Conservation (phyloP, 2,113 vertebrate species). For the Pyxicephalus adspersus region DNA sequence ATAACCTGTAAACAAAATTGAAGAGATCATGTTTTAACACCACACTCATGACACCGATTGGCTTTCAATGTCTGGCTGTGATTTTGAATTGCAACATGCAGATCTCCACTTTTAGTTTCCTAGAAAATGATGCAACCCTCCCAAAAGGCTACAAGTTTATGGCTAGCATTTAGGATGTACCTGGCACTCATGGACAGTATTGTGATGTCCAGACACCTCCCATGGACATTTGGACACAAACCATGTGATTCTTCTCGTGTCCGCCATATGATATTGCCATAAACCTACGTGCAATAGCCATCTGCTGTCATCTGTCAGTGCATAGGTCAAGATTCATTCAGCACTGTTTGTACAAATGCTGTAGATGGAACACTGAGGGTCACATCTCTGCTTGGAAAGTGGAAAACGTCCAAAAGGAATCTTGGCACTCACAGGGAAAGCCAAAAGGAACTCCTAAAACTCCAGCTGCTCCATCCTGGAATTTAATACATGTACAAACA, state of each 20-base stretch:
- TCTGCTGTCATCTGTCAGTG: constrained; percentile 41
- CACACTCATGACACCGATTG: background rate
- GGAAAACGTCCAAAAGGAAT: constrained; percentile 11
- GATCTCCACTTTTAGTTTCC: constrained; percentile 24
- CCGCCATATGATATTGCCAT: constrained; percentile 19
- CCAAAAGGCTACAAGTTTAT: background rate
- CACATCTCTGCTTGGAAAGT: constrained; percentile 10
- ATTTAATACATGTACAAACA: background rate
- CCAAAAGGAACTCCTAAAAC: constrained; percentile 1
- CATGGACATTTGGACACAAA: background rate
- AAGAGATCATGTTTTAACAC: background rate
- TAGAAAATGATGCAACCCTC: constrained; percentile 7
- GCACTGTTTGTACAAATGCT: constrained; percentile 46
- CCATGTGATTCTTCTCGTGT: constrained; percentile 15
- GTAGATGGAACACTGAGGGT: background rate
- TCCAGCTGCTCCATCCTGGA: constrained; percentile 1
- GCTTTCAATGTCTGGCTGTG: constrained; percentile 2
- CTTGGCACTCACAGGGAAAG: background rate
- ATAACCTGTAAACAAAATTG: background rate
- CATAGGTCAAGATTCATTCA: constrained; percentile 32
- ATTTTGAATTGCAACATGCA: constrained; percentile 1
- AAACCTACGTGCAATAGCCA: constrained; percentile 15
- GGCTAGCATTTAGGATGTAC: background rate
- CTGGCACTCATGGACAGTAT: background rate
- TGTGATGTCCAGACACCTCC: background rate